A percentile compares a stretch with the other conserved stretches of the same genome.
Evolutionary conservation across 1,140 invertebrate species (phyloP).

Genomic region (Onthophagus taurus): DNA sequence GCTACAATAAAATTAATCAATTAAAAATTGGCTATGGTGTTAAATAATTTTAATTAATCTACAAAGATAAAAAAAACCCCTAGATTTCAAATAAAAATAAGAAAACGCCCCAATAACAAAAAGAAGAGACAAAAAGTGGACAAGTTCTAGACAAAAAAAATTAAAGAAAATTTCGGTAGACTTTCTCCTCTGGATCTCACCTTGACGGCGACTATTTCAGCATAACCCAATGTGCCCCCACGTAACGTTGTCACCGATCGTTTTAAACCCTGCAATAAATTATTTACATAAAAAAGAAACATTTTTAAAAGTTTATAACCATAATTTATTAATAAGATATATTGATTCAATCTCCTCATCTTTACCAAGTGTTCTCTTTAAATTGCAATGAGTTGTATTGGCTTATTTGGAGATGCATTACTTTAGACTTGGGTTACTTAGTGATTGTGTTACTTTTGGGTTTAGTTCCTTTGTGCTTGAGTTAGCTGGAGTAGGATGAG

Average conservation of each 20-base stretch:
- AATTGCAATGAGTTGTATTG: no score
- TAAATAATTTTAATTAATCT: no score
- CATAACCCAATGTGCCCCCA: constrained; percentile 78
- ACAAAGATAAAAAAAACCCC: no score
- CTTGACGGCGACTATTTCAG: constrained; percentile 93
- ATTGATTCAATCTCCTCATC: no score
- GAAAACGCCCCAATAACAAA: constrained; percentile 23
- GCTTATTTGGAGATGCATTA: no score
- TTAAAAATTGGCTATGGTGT: constrained; percentile 35
- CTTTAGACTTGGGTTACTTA: no score
- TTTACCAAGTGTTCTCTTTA: no score
- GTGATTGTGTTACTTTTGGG: no score
- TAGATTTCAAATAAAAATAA: constrained; percentile 22
- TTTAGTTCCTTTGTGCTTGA: no score
- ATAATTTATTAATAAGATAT: no score
- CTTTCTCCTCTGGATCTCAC: constrained; percentile 45
- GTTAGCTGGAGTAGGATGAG: no score
- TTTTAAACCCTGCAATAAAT: constrained; percentile 65
- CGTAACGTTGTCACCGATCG: constrained; percentile 82
- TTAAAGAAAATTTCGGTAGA: background rate
- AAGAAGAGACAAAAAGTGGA: constrained; percentile 12
- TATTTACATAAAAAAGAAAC: constrained; percentile 14
- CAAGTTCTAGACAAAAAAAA: constrained; percentile 4
- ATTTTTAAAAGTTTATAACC: no score
- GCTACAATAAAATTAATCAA: background rate